Evolutionary conservation across 1,140 invertebrate genomes (phyloP), one percentile per base, ranked within the genome.

Genomic region (Caenorhabditis briggsae): DNA sequence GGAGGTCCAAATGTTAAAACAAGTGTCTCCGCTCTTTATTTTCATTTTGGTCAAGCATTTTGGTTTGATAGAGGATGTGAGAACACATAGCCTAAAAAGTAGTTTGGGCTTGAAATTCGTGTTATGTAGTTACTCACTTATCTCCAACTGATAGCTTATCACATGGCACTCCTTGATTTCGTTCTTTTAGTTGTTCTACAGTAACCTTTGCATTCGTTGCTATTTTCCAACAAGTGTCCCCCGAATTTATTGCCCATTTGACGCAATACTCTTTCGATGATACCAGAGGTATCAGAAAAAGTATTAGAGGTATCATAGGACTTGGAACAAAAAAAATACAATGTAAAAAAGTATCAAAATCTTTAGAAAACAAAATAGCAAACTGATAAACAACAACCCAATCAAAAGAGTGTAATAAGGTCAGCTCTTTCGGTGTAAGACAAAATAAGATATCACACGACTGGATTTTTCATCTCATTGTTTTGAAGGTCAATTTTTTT

Each of bases 11-110:
- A 83, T 53, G 11, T 43, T 58, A 7, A 33, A 83, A 46, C 82
- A 83, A 2, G 53, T 56, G 41, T 83, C 82, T 58, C 82, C 82
- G n/a, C 12, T 25, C n/a, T 46, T 83, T 5, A 59, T 18, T 33
- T 46, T 20, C 6, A 16, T 20, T 43, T 59, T 56, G 12, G 8
- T 8, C 1, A 6, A 18, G 20, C 82, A 83, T 33, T 56, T 83
- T 83, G 53, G n/a, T 59, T 83, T 46, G 56, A 5, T 56, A 9
- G 78, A 16, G 18, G 46, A 14, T 12, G 2, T 12, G 12, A 11
- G 16, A 20, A 55, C 16, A n/a, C 56, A 41, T 5, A 61, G 11
- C 25, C 59, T 61, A 14, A 61, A 61, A 25, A 12, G n/a, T 5
- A 8, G 18, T 3, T 8, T 25, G n/a, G 6, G 12, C 23, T 20